These are phyloP conservation scores for Trachelus troglodyta DNA, from an alignment of 2,888 invertebrate species.

Conservation along the genomic window DNA sequence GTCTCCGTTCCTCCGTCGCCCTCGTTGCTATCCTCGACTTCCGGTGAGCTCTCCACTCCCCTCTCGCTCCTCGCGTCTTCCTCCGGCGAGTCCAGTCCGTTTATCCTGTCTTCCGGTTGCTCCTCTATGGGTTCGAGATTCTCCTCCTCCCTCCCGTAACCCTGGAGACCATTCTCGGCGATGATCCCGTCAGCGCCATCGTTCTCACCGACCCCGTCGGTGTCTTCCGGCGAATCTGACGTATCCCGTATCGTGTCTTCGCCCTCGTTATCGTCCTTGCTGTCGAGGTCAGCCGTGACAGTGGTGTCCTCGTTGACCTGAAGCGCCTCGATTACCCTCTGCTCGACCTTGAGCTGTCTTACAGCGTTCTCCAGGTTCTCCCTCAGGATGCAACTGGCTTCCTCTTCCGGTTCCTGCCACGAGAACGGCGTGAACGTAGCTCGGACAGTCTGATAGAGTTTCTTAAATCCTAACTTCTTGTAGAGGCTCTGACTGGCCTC, in stretches of 20 bases:
- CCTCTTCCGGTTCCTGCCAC: conserved; percentile 48
- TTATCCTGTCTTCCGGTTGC: conserved; percentile 41
- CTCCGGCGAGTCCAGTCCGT: neutral
- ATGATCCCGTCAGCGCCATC: conserved; percentile 20
- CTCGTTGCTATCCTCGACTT: conserved; percentile 26
- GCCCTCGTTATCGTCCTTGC: conserved; percentile 34
- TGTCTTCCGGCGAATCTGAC: conserved; percentile 24
- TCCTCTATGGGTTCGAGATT: conserved; percentile 39
- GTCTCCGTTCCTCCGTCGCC: conserved; percentile 39
- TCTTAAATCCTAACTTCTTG: conserved; percentile 84
- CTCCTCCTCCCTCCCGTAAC: conserved; percentile 32
- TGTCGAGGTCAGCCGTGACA: conserved; percentile 31
- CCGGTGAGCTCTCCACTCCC: conserved; percentile 19
- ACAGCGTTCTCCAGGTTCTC: conserved; percentile 54
- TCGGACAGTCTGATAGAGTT: conserved; percentile 83
- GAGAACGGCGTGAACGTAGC: conserved; percentile 77
- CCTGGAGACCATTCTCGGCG: conserved; percentile 23
- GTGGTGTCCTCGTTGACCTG: conserved; percentile 35
- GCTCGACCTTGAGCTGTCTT: conserved; percentile 47
- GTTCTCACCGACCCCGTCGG: neutral
- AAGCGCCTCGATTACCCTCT: conserved; percentile 47
- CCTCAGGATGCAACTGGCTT: conserved; percentile 39
- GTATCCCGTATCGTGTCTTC: conserved; percentile 43
- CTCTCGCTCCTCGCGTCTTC: conserved; percentile 9
- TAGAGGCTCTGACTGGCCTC: conserved; percentile 87